Evolutionary conservation across 1,140 invertebrate species (phyloP), one percentile per base, ranked within the genome.

Genomic region (Homarus americanus): DNA sequence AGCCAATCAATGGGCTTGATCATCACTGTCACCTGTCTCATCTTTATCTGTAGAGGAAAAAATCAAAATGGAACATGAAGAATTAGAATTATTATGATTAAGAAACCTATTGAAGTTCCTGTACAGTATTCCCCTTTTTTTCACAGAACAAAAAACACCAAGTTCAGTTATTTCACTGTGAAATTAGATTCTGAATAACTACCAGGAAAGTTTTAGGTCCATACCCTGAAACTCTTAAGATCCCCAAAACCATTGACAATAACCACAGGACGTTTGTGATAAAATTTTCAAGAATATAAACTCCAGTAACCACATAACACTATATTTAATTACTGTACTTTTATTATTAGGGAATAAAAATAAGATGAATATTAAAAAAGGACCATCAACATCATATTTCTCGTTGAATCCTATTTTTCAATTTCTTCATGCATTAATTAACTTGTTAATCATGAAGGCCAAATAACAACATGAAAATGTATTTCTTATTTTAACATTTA

Each of bases 21-120:
- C 97, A 95, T 98, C 97, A 95, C 97, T 97, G 96, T 98, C 97
- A 95, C 97, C 97, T 95, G 97, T 97, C 95, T 97, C 97, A 97
- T 91, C 83, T 91, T 91, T 90, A 90, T 90, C 88, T 90, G 88
- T 86, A 32, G 89, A 85, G 44, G 63, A 69, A 85, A 96, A 85
- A 96, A 89, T 96, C 96, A 93, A 92, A 93, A 94, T 93, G 92
- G 93, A 82, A 58, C 49, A 53, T 53, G 78, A 41, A n/a, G 32
- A 80, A 69, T 58, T 32, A 66, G 20, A 28, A 82, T 24, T 24
- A 75, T n/a, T 3, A 28, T 38, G 41, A 69, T 82, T 44, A 66
- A 58, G n/a, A 58, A 58, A 40, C 40, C 40, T 76, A 24, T 3
- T 24, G 7, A 20, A 38, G 36, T 40, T 40, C 36, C 36, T 38